Evolutionary conservation across 2,888 invertebrate species (phyloP), one percentile per base, ranked within the genome.

Genomic region (Lissocephala sabroskyi): DNA sequence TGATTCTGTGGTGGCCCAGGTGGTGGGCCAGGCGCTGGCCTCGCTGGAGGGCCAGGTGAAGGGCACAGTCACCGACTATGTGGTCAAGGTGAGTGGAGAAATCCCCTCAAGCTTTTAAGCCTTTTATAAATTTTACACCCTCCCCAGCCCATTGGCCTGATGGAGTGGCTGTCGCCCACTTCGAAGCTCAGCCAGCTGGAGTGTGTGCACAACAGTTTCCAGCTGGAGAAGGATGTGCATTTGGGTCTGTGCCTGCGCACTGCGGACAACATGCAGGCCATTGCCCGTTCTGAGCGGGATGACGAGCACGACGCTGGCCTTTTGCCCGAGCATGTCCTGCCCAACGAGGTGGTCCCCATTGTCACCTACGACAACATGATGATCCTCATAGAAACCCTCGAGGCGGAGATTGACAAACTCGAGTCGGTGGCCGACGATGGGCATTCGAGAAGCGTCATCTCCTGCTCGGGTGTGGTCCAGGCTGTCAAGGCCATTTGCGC

Each of bases 401-500:
- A 94, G 82, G 91, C 90, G 56, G 94, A 95, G 86, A 87, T 94
- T 74, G 91, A 92, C 49, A 90, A 92, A 45, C 87, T 94, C 0
- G 89, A 92, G 66, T 88, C 89, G 2, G 88, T 89, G 17, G 89
- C 89, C 0, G 83, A 87, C 33, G 89, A 89, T 42, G 86, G 85
- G 51, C 87, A 87, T 50, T 75, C 84, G 1, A 86, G 87, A 23
- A 85, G 86, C 0, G 86, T 83, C 30, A 59, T 91, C 13, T 90
- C 90, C 68, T 88, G 90, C 17, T 88, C 88, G n/a, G 88, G 92
- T 3, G 92, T 96, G 37, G 89, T 92, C 36, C 97, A 98, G 82
- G 93, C 95, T 0, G 94, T 97, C 1, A 97, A 97, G 85, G 95
- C 96, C 0, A 91, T 98, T 29, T 95, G 96, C 78, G 92, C 95